These are phyloP conservation scores for Ovis aries DNA, from an alignment of 2,113 vertebrate genomes.

Conservation along the genomic window ARS-UI_Ramb_v3.0 NC_056063.1:43744501-43745000, in stretches of 20 bases:
- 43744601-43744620: neutral
- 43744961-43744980: neutral
- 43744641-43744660: neutral
- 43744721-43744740: neutral
- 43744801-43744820: neutral
- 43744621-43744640: neutral
- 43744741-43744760: neutral
- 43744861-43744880: neutral
- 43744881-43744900: neutral
- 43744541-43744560: neutral
- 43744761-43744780: neutral
- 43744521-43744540: neutral
- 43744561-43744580: neutral
- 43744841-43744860: neutral
- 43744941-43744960: too few species aligned
- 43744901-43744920: neutral
- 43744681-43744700: neutral
- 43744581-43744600: neutral
- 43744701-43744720: neutral
- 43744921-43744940: neutral
- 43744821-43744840: neutral
- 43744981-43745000: neutral
- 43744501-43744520: neutral
- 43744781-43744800: neutral
- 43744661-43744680: neutral